Evolutionary conservation across 64 coral and sea anemone genomes (phyloP).

Genomic region (Hydrozoanthus tunicans): DNA sequence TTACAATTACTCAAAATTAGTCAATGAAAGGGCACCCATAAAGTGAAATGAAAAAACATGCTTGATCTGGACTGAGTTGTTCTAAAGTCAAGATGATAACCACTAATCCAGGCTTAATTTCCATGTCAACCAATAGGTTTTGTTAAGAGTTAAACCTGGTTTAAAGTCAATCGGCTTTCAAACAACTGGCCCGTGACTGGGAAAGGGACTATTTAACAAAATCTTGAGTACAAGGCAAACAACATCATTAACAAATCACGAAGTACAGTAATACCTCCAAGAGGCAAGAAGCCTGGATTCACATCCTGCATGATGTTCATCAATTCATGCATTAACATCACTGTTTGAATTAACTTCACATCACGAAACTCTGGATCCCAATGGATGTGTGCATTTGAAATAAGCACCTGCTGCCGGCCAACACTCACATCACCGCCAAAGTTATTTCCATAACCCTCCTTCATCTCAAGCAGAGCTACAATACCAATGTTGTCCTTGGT

Average conservation of each 20-base stretch:
- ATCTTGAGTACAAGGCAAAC: not conserved
- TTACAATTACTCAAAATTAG: too few species aligned
- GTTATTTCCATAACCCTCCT: constrained; percentile 55
- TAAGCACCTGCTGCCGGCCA: constrained; percentile 77
- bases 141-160: too few species aligned
- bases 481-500: constrained; percentile 99
- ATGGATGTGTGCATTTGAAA: constrained; percentile 98
- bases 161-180: too few species aligned
- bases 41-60: too few species aligned
- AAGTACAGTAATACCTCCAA: constrained; percentile 69
- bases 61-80: too few species aligned
- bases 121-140: too few species aligned
- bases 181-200: too few species aligned
- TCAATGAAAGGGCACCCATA: too few species aligned
- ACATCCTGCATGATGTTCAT: constrained; percentile 88
- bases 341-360: constrained; percentile 96
- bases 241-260: not conserved
- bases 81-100: too few species aligned
- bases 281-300: constrained; percentile 77
- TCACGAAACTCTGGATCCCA: constrained; percentile 98
- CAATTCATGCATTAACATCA: constrained; percentile 95
- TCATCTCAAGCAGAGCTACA: constrained; percentile 90
- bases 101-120: too few species aligned
- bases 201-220: not conserved
- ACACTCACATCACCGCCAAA: constrained; percentile 58